These are phyloP conservation scores for Acrobasis consociella DNA, from an alignment of 2,888 invertebrate species.

Conservation along the genomic window DNA sequence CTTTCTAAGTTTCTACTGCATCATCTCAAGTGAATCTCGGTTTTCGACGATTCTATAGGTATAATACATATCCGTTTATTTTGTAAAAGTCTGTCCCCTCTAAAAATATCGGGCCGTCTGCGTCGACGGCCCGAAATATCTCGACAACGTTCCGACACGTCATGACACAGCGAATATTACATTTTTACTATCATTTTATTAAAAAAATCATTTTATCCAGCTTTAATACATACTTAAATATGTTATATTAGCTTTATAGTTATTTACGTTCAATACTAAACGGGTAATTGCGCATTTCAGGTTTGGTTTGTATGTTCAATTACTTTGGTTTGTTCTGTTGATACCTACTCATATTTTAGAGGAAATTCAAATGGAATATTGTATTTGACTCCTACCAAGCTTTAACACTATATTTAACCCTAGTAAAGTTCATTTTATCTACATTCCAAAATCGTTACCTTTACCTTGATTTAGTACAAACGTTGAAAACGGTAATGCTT, in stretches of 20 bases:
- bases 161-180: conserved; percentile 41
- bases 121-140: conserved; percentile 70
- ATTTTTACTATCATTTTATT: conserved; percentile 35
- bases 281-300: not conserved
- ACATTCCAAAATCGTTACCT: too few relatives aligned
- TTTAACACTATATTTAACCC: too few relatives aligned
- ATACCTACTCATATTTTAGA: too few relatives aligned
- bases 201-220: not conserved
- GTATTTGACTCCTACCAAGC: too few relatives aligned
- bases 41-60: conserved; percentile 49
- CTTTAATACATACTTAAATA: not conserved
- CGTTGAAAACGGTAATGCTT: not conserved
- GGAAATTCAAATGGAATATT: too few relatives aligned
- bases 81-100: conserved; percentile 77
- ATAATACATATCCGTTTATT: conserved; percentile 72
- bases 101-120: conserved; percentile 74
- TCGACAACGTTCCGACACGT: conserved; percentile 57
- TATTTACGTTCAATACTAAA: not conserved
- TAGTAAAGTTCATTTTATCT: too few relatives aligned
- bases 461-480: conserved; percentile 23
- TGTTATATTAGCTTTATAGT: not conserved
- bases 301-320: not conserved
- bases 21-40: not conserved
- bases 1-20: too few relatives aligned
- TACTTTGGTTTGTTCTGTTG: not conserved